These are phyloP conservation scores for Tortricodes alternella DNA, from an alignment of 2,888 invertebrate genomes.

Conservation along the genomic window DNA sequence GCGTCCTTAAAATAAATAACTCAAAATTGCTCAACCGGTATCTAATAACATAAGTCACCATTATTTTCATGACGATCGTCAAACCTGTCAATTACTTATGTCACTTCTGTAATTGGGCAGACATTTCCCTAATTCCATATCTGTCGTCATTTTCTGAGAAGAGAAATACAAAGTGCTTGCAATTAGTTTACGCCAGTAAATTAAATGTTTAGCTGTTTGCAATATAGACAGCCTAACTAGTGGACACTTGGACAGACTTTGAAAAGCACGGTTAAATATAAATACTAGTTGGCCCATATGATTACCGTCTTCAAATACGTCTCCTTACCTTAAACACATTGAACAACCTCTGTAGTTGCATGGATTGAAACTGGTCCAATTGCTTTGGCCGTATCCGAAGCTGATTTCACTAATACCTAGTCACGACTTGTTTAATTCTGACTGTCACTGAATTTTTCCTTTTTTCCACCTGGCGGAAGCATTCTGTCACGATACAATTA, in stretches of 20 bases:
- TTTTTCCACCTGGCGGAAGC: conserved; percentile 26
- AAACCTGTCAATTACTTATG: background rate
- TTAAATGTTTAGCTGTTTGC: background rate
- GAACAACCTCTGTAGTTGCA: conserved; percentile 10
- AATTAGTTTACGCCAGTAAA: too few relatives aligned
- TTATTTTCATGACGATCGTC: conserved; percentile 7
- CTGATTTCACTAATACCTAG: conserved; percentile 24
- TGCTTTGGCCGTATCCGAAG: conserved; percentile 9
- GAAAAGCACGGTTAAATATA: conserved; percentile 12
- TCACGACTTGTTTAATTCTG: conserved; percentile 25
- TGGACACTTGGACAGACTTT: conserved; percentile 11
- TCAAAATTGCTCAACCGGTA: background rate
- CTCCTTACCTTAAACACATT: conserved; percentile 3
- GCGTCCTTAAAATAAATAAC: too few relatives aligned
- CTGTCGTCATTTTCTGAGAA: background rate
- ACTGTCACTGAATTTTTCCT: conserved; percentile 17
- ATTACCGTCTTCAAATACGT: background rate
- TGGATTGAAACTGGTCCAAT: conserved; percentile 19
- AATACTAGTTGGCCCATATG: background rate
- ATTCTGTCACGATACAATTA: conserved; percentile 24
- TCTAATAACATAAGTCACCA: background rate
- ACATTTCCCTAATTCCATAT: background rate
- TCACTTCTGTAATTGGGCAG: background rate
- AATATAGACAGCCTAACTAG: background rate
- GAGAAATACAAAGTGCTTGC: too few relatives aligned